Evolutionary conservation across 1,140 invertebrate species (phyloP), one percentile per base, ranked within the genome.

Genomic region (Drosophila triauraria): DNA sequence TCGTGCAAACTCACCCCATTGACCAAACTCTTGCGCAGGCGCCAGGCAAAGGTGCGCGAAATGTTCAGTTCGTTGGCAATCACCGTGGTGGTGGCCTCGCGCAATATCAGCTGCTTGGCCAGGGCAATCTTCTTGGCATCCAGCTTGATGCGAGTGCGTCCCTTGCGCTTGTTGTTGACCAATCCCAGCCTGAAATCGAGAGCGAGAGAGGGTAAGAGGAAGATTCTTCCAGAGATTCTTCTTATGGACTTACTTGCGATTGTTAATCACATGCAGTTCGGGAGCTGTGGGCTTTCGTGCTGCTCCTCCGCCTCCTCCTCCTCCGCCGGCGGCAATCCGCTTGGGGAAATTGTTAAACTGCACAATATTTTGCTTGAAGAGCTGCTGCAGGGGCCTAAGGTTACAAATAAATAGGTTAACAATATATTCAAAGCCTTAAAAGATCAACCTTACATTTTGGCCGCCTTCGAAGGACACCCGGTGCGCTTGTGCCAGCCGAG

Each of bases 261-360:
- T 91, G 47, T 91, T 91, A n/a, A 92, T 88, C 23, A 92, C 44
- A 61, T 90, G 91, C 42, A 91, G 30, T 17, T 92, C 84, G 9
- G 67, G 40, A 40, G 65, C 69, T 2, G 44, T 35, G 43, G 80
- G 75, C 25, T 92, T 92, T 10, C 91, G 80, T 50, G 83, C 54
- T 8, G 56, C 23, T 15, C 17, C 51, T 35, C 17, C 51, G 5
- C 6, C 17, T 20, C 6, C 17, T 9, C 12, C 51, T 13, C 27
- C 25, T 10, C 42, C 40, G 17, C 75, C 75, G 10, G 43, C 56
- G 15, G 69, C 76, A 13, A 91, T 50, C 3, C 91, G 88, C 53
- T 91, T 92, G n/a, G 91, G 82, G 32, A 92, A 92, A 54, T 92
- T 92, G 43, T 92, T 92, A 17, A 92, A 92, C 75, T 92, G 88